phyloP scores from a whole-genome alignment of 2,113 vertebrate species.

The Dendropsophus ebraccatus region DNA sequence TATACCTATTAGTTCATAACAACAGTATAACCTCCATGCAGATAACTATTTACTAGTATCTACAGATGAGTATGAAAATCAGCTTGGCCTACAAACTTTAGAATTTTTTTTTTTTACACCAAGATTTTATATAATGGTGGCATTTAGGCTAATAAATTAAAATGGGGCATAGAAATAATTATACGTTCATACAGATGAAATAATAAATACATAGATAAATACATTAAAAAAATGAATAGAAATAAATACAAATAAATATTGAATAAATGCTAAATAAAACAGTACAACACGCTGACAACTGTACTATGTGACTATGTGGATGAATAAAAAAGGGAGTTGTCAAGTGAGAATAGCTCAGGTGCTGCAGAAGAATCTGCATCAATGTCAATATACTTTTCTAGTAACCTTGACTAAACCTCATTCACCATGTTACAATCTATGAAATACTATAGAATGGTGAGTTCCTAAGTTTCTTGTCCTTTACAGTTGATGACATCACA shows the following conservation, averaged over 20 bases:
- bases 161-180: no score
- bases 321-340: constrained; percentile 8
- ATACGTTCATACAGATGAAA: no score
- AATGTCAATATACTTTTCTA: neutral
- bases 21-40: neutral
- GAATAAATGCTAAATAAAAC: no score
- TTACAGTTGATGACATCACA: neutral
- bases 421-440: no score
- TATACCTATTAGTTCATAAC: neutral
- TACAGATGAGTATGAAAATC: neutral
- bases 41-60: no score
- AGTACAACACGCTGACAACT: neutral
- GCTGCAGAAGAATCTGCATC: neutral
- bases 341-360: neutral
- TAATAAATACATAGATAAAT: no score
- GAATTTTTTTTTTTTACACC: no score
- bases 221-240: neutral
- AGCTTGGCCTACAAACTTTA: no score
- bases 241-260: no score
- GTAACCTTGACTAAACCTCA: constrained; percentile 29
- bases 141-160: neutral
- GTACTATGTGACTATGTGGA: neutral
- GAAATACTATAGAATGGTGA: neutral
- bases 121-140: neutral
- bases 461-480: neutral